Base-by-base conservation (phyloP, 2,113 vertebrate genomes). In the Pomatorhinus ruficollis region DNA sequence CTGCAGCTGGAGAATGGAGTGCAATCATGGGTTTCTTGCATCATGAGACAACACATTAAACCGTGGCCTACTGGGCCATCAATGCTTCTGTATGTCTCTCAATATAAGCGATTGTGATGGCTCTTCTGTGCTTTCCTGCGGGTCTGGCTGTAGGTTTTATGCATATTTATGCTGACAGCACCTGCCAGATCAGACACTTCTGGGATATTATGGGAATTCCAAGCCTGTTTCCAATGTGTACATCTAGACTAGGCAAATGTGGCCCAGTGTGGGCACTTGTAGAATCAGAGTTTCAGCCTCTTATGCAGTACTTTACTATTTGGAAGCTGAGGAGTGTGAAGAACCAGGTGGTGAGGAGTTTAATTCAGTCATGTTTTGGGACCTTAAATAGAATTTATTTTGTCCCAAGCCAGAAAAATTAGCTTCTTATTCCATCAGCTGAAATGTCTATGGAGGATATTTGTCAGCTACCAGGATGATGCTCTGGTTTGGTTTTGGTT, bases 181-280 rank as follows among this genome's bases (percentile, higher is more conserved):
- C 44, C 15, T 88, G 44, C 35, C 44, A 76, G 39, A 50, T 84
- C 40, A 11, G 23, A n/a, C 7, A 12, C 7, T 54, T 71, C 5
- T 5, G 4, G 33, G 21, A 5, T 82, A 23, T 65, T 61, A 20
- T 6, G 44, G 69, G 71, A 77, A 86, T 83, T 15, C 22, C 25
- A 77, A 74, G 25, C 14, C 44, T 4, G 5, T 53, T 91, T 49
- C 0, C 0, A 0, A 5, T 74, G 23, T 24, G 28, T 74, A 20
- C 7, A 6, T 52, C 10, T 84, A 52, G 20, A 45, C 33, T 1
- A 2, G 63, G 45, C 27, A 33, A 27, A 60, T 8, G 15, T 33
- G 39, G 33, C 39, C 33, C 23, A 18, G 3, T 59, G 30, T 39
- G 27, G 25, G 37, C 17, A 23, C 23, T 44, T 53, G 28, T 7